A percentile compares a stretch with the other conserved stretches of the same genome.
These are phyloP conservation scores for Tyto alba DNA, from an alignment of 2,113 vertebrate species.

Conservation along the genomic window DNA sequence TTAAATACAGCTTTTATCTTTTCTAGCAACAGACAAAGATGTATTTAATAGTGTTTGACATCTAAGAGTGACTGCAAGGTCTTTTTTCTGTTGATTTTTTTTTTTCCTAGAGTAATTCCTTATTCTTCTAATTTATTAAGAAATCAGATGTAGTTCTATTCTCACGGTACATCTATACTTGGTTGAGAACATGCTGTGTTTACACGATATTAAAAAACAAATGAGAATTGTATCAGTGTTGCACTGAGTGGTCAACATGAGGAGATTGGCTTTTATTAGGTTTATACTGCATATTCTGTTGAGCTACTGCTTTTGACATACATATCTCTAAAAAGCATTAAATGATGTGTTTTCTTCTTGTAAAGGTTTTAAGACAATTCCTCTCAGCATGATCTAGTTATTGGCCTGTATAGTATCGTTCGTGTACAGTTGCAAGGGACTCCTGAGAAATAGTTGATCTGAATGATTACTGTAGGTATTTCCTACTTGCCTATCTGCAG, in stretches of 20 bases:
- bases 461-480: background rate
- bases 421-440: background rate
- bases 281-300: background rate
- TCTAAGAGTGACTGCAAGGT: constrained; percentile 56
- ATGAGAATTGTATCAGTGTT: background rate
- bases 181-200: background rate
- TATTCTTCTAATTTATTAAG: background rate
- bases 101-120: background rate
- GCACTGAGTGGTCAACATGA: background rate
- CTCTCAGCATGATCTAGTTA: background rate
- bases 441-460: background rate
- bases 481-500: background rate
- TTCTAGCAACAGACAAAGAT: constrained; percentile 48
- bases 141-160: background rate
- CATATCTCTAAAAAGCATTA: background rate
- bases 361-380: background rate
- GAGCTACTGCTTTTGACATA: background rate
- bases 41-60: constrained; percentile 57
- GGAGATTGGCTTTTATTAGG: background rate
- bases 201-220: background rate
- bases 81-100: background rate
- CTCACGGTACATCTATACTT: background rate
- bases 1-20: constrained; percentile 72
- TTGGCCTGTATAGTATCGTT: background rate
- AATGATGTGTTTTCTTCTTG: background rate